A percentile compares a stretch with the other conserved stretches of the same genome.
phyloP scores from a whole-genome alignment of 2,888 invertebrate genomes.

The Camponotus fellah region DNA sequence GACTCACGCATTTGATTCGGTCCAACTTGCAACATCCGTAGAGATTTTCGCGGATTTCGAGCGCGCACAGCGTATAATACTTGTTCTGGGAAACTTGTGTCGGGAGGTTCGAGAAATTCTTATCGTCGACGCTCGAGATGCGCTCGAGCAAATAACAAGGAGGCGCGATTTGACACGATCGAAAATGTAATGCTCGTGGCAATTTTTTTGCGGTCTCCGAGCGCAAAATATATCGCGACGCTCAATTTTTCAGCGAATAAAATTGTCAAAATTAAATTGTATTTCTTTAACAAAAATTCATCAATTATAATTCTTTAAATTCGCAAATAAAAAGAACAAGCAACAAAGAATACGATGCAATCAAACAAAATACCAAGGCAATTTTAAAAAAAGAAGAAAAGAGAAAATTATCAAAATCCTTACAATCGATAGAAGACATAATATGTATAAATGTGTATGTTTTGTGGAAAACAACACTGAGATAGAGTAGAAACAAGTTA shows the following conservation, averaged over 20 bases:
- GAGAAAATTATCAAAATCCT: neutral
- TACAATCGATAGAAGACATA: neutral
- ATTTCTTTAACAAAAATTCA: neutral
- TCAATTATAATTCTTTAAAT: neutral
- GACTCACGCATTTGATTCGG: conserved; percentile 17
- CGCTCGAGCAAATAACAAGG: conserved; percentile 42
- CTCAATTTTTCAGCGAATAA: neutral
- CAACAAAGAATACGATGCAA: neutral
- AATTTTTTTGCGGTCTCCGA: neutral
- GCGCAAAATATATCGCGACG: neutral
- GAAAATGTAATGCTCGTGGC: neutral
- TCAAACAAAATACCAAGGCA: neutral
- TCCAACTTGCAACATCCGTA: conserved; percentile 39
- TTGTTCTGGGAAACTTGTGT: conserved; percentile 24
- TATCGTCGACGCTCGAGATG: conserved; percentile 10
- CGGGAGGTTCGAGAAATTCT: conserved; percentile 26
- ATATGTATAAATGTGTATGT: too few species aligned
- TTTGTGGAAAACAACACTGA: neutral
- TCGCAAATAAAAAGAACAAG: neutral
- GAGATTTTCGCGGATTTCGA: conserved; percentile 40
- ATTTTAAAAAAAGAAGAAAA: neutral
- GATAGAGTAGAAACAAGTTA: neutral
- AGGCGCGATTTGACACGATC: conserved; percentile 6
- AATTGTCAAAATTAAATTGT: neutral
- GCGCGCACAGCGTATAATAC: conserved; percentile 26